A percentile compares a stretch with the other conserved stretches of the same genome.
Evolutionary conservation across 1,140 invertebrate species (phyloP).

Genomic region (Penaeus vannamei): DNA sequence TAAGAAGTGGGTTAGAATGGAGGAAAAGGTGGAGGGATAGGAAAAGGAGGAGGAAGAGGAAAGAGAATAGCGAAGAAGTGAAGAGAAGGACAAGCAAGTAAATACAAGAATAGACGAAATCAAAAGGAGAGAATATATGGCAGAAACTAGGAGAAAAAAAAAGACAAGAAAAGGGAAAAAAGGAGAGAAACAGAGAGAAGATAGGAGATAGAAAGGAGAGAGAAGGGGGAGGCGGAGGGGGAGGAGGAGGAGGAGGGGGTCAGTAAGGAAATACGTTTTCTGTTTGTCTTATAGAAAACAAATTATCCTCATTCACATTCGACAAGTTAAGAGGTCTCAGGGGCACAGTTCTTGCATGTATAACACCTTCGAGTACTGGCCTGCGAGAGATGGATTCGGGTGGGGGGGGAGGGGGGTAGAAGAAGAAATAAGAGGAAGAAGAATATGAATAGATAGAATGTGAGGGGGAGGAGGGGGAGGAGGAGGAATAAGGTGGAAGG

Average conservation of each 20-base stretch:
- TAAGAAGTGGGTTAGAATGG: not conserved
- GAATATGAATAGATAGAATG: not conserved
- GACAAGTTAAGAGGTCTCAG: constrained; percentile 55
- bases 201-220: not conserved
- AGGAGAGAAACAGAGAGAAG: not conserved
- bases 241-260: constrained; percentile 20
- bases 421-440: not conserved
- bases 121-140: not conserved
- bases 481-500: not conserved
- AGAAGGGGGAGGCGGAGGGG: not conserved
- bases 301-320: constrained; percentile 53
- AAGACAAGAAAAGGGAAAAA: not conserved
- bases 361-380: constrained; percentile 46
- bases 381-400: constrained; percentile 25
- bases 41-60: not conserved
- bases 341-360: constrained; percentile 50
- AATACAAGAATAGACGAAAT: not conserved
- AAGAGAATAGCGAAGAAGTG: not conserved
- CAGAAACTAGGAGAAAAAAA: not conserved
- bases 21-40: not conserved
- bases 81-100: not conserved
- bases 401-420: not conserved
- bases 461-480: not conserved
- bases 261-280: constrained; percentile 44
- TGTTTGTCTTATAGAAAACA: constrained; percentile 54